Percentiles rank a stretch among this genome's conserved stretches.
These are phyloP conservation scores for Micronycteris hirsuta DNA, from an alignment of 2,113 vertebrate species.

Conservation along the genomic window DNA sequence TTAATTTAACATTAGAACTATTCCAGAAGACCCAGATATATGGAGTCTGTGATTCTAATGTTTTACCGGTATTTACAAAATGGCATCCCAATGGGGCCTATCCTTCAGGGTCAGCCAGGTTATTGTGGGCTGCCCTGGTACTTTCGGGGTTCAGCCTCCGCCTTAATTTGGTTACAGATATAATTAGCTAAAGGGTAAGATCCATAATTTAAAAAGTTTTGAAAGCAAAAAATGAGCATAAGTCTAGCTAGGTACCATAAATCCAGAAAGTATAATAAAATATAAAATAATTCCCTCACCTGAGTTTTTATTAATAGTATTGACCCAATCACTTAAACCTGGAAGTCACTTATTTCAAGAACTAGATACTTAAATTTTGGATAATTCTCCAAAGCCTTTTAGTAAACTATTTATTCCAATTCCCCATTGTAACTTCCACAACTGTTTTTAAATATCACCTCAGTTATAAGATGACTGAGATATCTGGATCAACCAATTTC, in stretches of 20 bases:
- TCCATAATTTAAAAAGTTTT: background rate
- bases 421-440: background rate
- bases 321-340: background rate
- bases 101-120: background rate
- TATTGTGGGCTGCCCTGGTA: background rate
- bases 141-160: background rate
- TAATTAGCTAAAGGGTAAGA: background rate
- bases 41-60: background rate
- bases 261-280: background rate
- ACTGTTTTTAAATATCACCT: background rate
- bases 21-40: background rate
- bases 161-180: background rate
- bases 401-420: background rate
- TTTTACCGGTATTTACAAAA: background rate
- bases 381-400: background rate
- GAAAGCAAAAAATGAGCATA: background rate
- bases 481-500: background rate
- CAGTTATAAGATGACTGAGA: background rate
- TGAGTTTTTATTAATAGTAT: background rate
- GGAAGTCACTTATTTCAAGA: background rate
- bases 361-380: background rate
- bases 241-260: background rate
- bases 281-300: background rate
- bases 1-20: background rate
- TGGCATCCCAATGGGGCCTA: fast-evolving